phyloP scores from a whole-genome alignment of 2,888 invertebrate genomes.

The Eurytoma adleriae region DNA sequence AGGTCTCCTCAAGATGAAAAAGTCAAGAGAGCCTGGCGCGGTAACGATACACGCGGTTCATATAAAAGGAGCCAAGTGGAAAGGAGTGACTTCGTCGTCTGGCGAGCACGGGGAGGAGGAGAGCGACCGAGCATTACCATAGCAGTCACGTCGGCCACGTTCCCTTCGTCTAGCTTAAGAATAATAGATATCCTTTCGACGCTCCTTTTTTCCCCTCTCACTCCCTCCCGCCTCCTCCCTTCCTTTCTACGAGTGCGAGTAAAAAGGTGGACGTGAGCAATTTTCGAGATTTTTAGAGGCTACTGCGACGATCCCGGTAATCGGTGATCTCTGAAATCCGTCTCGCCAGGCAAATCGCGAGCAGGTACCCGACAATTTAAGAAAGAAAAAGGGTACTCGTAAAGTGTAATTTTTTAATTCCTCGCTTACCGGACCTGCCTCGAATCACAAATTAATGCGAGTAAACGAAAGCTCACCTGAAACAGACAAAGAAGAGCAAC shows the following conservation, averaged over 20 bases:
- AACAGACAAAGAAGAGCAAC: constrained; percentile 26
- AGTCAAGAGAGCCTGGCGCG: too few relatives aligned
- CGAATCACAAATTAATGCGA: not conserved
- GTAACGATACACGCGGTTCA: not conserved
- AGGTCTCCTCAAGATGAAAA: too few relatives aligned
- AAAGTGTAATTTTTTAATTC: not conserved
- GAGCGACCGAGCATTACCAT: constrained; percentile 60
- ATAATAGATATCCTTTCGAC: constrained; percentile 60
- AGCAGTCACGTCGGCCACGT: constrained; percentile 59
- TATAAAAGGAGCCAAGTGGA: constrained; percentile 12
- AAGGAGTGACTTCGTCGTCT: constrained; percentile 14
- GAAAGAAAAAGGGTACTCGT: not conserved
- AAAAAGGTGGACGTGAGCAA: constrained; percentile 6
- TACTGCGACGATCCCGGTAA: too few relatives aligned
- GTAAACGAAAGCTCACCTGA: constrained; percentile 4
- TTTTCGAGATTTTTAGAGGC: constrained; percentile 19
- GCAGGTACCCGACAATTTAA: too few relatives aligned
- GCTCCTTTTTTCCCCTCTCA: not conserved
- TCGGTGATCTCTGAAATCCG: not conserved
- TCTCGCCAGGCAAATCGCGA: not conserved
- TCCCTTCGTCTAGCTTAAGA: constrained; percentile 61
- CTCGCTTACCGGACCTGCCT: not conserved
- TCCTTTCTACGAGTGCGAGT: constrained; percentile 1
- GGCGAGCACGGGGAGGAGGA: not conserved
- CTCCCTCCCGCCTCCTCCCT: not conserved